Evolutionary conservation across 2,113 vertebrate species (phyloP).

Genomic region (Centropus bengalensis): DNA sequence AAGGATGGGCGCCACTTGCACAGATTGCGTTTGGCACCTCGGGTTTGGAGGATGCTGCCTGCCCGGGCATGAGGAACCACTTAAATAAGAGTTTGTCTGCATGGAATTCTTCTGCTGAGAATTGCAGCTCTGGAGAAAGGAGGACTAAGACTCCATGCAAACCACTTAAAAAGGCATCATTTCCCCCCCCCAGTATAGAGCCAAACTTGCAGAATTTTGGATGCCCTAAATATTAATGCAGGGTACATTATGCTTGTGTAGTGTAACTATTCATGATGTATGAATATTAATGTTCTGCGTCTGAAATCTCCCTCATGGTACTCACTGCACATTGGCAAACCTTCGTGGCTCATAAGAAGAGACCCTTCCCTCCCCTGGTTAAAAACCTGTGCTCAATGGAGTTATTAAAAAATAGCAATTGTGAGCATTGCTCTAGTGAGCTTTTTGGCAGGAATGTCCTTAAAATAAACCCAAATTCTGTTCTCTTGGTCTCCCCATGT

Average conservation of each 20-base stretch:
- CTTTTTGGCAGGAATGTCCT: not conserved
- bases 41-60: not conserved
- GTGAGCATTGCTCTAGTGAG: not conserved
- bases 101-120: not conserved
- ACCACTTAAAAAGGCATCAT: not conserved
- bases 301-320: not conserved
- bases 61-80: too few species aligned
- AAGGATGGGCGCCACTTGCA: not conserved
- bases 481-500: not conserved
- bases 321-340: not conserved
- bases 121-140: not conserved
- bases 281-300: not conserved
- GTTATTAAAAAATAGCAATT: not conserved
- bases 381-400: not conserved
- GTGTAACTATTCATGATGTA: not conserved
- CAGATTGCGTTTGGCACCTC: accelerated
- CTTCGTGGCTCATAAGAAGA: not conserved
- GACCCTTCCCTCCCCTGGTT: not conserved
- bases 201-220: not conserved
- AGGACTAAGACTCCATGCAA: not conserved
- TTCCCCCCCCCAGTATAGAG: not conserved
- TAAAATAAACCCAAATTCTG: not conserved
- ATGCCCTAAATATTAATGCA: not conserved
- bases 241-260: not conserved
- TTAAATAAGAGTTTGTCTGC: accelerated